Evolutionary conservation across 2,888 invertebrate species (phyloP), one percentile per base, ranked within the genome.

Genomic region (Ligdia adustata): DNA sequence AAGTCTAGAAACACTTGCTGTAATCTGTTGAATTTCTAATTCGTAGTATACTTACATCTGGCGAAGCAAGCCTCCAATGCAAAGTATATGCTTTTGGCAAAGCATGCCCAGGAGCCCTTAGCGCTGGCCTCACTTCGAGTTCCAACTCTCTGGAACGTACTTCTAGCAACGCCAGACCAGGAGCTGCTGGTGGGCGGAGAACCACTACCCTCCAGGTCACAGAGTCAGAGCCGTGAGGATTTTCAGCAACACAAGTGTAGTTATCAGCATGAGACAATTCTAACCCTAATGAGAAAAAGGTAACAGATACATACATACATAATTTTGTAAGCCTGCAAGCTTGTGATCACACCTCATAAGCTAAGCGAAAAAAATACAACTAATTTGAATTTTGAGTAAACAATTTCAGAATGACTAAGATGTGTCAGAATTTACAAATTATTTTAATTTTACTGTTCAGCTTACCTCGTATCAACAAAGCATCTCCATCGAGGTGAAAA

Each of bases 201-300:
- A 97, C 95, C 53, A 94, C 91, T 27, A 97, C 91, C 13, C 93
- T 92, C 89, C 96, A 96, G 9, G 94, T 94, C 37, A 96, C 94
- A 33, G 95, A 94, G 77, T 97, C 97, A 32, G 94, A 94, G 0
- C 97, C 97, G 68, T 95, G 95, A 28, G 94, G 92, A 80, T 97
- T 97, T 68, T 94, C 95, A 18, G 95, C 95, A 18, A 94, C 92
- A 68, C 96, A 96, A 2, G 95, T 94, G 76, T 95, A 96, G 85
- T 96, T 96, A 60, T 95, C 95, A 39, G 94, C 93, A 38, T 95
- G 91, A 16, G 93, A 92, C 45, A 93, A 82, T 67, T 95, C 95
- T 53, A 94, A 82, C 65, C 92, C 95, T 94, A 71, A 48, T 55
- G 9, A 16, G 7, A 5, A 22, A 11, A 9, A 35, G 24, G 2